Evolutionary conservation across 1,140 invertebrate genomes (phyloP), one percentile per base, ranked within the genome.

Genomic region (Lordiphosa mommai): DNA sequence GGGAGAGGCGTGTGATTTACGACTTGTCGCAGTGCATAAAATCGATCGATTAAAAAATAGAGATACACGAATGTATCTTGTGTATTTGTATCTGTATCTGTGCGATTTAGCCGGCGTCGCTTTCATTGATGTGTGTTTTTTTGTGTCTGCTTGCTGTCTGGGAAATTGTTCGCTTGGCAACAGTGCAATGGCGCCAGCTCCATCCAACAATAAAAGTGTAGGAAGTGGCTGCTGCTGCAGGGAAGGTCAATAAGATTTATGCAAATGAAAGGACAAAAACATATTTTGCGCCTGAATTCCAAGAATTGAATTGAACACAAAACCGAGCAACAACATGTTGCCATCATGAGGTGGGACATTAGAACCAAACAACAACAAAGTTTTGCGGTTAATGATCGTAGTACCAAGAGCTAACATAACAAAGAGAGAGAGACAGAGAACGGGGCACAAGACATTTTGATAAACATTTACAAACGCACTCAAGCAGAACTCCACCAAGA

Each of bases 391-490:
- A 82, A 82, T 82, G 76, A 82, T 82, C 76, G 76, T 82, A 63
- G 76, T 82, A 63, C 61, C 58, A 71, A 57, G 55, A 51, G 58
- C 60, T 49, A 61, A 3, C 43, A 53, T 50, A 51, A 50, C 14
- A 34, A 38, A 33, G 27, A 58, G 13, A 41, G 10, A 40, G 44
- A 36, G 40, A 36, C 8, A 29, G 7, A 36, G 20, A 49, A 20
- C 76, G 76, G 76, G 76, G 76, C 76, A 80, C 76, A 82, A 82
- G 76, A 82, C 76, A 80, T 84, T 80, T 80, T 80, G 76, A 80
- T 80, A 84, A 80, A 82, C 76, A 84, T 82, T 82, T 82, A 82
- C 76, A 82, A 82, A 82, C 77, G 76, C 76, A 76, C 76, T 82
- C 71, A 67, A 68, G 55, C 76, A 84, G 72, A 84, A 84, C 80